Evolutionary conservation across 2,797 vertebrate genomes (phyloP).

Genomic region (Brachymystax lenok): DNA sequence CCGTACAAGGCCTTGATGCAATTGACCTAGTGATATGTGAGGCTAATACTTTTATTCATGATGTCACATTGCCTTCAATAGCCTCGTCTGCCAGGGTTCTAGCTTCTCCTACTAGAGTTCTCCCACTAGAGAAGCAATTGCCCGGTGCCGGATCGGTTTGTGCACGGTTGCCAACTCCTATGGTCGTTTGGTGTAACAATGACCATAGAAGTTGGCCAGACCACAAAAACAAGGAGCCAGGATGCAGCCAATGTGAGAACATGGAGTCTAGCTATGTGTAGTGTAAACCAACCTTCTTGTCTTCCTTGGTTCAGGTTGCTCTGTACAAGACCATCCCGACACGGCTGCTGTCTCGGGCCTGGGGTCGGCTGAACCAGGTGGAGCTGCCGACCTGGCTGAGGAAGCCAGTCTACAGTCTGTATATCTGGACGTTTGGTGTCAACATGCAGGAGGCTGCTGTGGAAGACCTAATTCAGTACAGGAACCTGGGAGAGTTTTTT

Average conservation of each 20-base stretch:
- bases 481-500: slow-evolving; percentile 96
- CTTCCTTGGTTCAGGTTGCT: slow-evolving; percentile 78
- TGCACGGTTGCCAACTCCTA: not conserved
- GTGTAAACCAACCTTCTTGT: slow-evolving; percentile 47
- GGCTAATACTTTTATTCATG: not conserved
- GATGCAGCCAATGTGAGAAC: not conserved
- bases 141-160: slow-evolving; percentile 69
- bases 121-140: not conserved
- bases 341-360: slow-evolving; percentile 88
- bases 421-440: slow-evolving; percentile 97
- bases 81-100: not conserved
- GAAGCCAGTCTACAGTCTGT: slow-evolving; percentile 89
- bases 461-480: slow-evolving; percentile 92
- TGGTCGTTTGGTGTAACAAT: not conserved
- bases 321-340: slow-evolving; percentile 94
- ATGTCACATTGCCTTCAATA: not conserved
- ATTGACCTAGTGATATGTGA: not conserved
- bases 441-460: slow-evolving; percentile 98
- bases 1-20: not conserved
- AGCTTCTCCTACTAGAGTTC: not conserved
- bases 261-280: not conserved
- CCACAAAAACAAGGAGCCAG: not conserved
- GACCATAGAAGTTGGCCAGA: not conserved
- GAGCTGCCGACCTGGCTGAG: slow-evolving; percentile 94
- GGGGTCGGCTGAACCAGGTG: slow-evolving; percentile 93